These are phyloP conservation scores for Drosophila fulvimacula DNA, from an alignment of 2,888 invertebrate genomes.

Conservation along the genomic window DNA sequence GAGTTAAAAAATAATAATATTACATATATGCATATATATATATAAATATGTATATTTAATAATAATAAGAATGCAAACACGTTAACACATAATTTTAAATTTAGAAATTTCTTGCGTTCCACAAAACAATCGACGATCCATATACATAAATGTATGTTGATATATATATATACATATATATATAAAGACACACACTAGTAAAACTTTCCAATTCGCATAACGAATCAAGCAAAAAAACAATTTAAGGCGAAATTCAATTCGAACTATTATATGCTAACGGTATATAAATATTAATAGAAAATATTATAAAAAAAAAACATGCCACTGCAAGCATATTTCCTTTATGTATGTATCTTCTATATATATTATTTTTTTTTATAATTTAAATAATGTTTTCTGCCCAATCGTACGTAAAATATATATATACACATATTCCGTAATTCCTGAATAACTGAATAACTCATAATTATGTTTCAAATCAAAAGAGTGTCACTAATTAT, in stretches of 20 bases:
- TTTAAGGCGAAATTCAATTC: conserved; percentile 45
- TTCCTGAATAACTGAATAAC: conserved; percentile 34
- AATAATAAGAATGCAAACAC: conserved; percentile 55
- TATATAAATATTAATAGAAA: conserved; percentile 52
- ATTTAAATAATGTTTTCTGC: conserved; percentile 11
- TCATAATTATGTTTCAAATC: conserved; percentile 24
- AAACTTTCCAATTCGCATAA: conserved; percentile 66
- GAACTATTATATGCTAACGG: conserved; percentile 50
- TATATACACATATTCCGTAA: conserved; percentile 5
- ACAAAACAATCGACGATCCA: conserved; percentile 49
- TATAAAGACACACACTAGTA: conserved; percentile 34
- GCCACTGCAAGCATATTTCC: conserved; percentile 51
- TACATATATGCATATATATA: conserved; percentile 36
- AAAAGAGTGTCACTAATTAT: conserved; percentile 15
- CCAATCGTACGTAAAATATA: conserved; percentile 11
- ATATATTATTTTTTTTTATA: conserved; percentile 17
- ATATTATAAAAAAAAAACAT: conserved; percentile 50
- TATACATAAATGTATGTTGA: conserved; percentile 1
- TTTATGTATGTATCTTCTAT: conserved; percentile 15
- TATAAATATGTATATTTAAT: conserved; percentile 9
- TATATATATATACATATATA: background rate
- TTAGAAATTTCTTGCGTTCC: conserved; percentile 61
- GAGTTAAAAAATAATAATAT: conserved; percentile 44
- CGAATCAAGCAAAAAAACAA: conserved; percentile 43
- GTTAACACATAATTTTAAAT: conserved; percentile 58